Conservation (phyloP, 1,140 invertebrate species). For the Portunus trituberculatus region DNA sequence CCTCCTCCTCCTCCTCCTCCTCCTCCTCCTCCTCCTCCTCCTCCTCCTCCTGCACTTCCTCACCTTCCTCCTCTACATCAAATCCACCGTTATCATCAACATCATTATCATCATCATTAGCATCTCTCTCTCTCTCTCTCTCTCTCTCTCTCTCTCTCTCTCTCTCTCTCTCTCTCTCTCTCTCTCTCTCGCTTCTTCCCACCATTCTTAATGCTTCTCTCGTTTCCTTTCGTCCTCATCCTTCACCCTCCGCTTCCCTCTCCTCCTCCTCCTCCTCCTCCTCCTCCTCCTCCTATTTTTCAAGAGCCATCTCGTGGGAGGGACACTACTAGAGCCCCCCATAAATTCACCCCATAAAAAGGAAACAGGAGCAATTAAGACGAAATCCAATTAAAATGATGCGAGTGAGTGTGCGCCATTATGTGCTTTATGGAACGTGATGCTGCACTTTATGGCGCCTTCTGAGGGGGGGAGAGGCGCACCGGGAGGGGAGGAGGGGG, state of each 20-base stretch:
- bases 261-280: background rate
- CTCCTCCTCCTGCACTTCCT: background rate
- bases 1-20: background rate
- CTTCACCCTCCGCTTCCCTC: background rate
- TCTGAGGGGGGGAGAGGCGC: background rate
- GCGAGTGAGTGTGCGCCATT: constrained; percentile 64
- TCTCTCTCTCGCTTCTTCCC: background rate
- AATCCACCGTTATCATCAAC: background rate
- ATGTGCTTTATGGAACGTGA: constrained; percentile 72
- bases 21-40: background rate
- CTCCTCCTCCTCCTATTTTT: background rate
- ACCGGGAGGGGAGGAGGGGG: background rate
- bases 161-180: background rate
- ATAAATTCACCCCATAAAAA: constrained; percentile 76
- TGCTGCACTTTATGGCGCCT: constrained; percentile 65
- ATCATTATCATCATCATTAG: background rate
- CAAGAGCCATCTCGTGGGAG: background rate
- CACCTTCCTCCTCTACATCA: background rate
- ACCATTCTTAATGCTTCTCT: background rate
- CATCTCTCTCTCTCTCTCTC: background rate
- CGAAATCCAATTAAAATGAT: constrained; percentile 76
- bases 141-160: background rate
- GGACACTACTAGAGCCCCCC: constrained; percentile 46
- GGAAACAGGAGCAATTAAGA: constrained; percentile 75
- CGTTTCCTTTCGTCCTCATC: background rate